Evolutionary conservation across 2,113 vertebrate species (phyloP).

Genomic region (Mellivora capensis): DNA sequence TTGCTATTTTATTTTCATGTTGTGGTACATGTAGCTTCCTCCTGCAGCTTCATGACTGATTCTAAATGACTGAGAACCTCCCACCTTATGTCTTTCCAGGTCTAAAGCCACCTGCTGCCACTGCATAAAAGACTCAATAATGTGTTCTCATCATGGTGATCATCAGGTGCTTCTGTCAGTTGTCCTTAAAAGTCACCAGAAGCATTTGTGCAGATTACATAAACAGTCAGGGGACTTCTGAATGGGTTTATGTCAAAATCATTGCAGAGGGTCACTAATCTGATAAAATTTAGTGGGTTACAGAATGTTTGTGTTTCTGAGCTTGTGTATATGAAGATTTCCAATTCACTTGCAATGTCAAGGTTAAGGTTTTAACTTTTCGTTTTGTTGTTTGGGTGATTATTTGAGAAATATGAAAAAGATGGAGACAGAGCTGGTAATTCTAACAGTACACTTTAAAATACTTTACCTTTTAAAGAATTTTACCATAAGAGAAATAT

Average conservation of each 20-base stretch:
- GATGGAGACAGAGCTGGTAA: neutral
- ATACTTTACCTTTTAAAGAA: neutral
- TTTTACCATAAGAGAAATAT: neutral
- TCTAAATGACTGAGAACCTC: constrained; percentile 65
- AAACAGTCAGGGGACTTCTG: neutral
- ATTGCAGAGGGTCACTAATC: neutral
- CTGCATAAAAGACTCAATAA: constrained; percentile 61
- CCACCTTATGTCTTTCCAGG: neutral
- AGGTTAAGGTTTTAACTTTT: constrained; percentile 42
- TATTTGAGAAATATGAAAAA: constrained; percentile 5
- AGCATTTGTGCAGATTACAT: neutral
- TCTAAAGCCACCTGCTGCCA: constrained; percentile 63
- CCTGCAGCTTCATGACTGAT: constrained; percentile 67
- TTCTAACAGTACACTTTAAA: constrained; percentile 1
- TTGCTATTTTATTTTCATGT: constrained; percentile 78
- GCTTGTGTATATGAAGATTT: neutral
- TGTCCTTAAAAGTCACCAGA: constrained; percentile 13
- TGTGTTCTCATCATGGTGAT: neutral
- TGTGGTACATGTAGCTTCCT: constrained; percentile 38
- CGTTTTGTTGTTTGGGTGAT: neutral
- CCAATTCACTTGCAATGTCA: neutral
- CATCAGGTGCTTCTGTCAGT: constrained; percentile 47
- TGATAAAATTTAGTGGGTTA: neutral
- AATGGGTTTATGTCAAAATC: constrained; percentile 48
- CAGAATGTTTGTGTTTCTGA: neutral